Evolutionary conservation across 53 echinoderm and acorn worm genomes (phyloP), one percentile per base, ranked within the genome.

Genomic region (Zoroaster sp.): DNA sequence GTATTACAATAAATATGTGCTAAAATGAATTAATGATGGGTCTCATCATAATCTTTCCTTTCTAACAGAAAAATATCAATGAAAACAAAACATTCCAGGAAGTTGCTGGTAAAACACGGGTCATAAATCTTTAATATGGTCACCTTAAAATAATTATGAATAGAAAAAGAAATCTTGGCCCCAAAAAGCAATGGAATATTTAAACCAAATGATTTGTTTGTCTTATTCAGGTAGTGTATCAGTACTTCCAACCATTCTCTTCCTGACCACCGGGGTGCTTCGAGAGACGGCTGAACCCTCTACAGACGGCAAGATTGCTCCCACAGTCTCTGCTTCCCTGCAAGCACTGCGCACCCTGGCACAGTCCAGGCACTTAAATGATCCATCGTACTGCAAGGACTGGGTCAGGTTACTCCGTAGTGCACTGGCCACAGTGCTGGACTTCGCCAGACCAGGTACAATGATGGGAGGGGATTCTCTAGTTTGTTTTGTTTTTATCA

Each of bases 211-310:
- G n/a, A n/a, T n/a, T n/a, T n/a, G n/a, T 74, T 12, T 54, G 20
- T 38, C 21, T 35, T 23, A 31, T 77, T 7, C 87, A 97, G 98
- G 98, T 51, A 97, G 94, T 42, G 88, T 93, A 78, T 94, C 99
- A 73, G 88, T 98, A 66, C 86, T 98, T 89, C 99, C 99, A 52
- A 93, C 99, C 37, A 98, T 98, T 52, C 94, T 98, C 37, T 98
- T 92, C 94, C 94, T 98, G 30, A 96, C 93, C 2, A 98, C 99
- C 25, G 94, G 95, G 53, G 91, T 98, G 32, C 87, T 98, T 5
- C 88, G 96, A 21, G 99, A 98, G 80, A 98, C 99, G 18, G 95
- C 99, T 1, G 95, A 95, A 76, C 88, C 95, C 32, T 92, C 93
- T 4, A 65, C 69, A 0, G 97, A 97, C 72, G 96, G 95, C 67